phyloP scores from a whole-genome alignment of 2,797 vertebrate species.

The Rhadinocentrus ornatus region DNA sequence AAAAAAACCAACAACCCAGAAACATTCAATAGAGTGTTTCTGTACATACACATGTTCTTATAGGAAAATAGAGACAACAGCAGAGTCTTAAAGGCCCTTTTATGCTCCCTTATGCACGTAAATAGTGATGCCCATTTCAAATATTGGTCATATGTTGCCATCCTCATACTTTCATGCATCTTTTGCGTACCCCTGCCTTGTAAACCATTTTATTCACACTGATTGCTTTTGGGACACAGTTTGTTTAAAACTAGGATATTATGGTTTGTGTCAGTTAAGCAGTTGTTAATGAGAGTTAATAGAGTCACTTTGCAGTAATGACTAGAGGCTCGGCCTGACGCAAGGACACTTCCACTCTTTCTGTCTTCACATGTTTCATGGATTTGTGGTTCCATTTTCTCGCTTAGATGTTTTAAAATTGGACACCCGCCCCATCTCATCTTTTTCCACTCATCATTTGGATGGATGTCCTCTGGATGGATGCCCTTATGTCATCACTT shows the following conservation, averaged over 20 bases:
- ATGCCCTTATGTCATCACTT: too few species aligned
- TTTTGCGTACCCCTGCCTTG: constrained; percentile 7
- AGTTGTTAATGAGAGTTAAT: constrained; percentile 57
- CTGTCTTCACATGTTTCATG: constrained; percentile 43
- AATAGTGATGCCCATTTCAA: too few species aligned
- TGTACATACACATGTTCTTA: not conserved
- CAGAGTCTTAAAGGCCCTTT: not conserved
- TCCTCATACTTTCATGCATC: too few species aligned
- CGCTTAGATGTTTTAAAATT: constrained; percentile 22
- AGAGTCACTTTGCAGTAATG: constrained; percentile 39
- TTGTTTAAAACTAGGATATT: constrained; percentile 45
- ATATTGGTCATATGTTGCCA: too few species aligned
- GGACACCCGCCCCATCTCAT: constrained; percentile 19
- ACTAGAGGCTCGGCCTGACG: constrained; percentile 10
- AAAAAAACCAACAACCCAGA: too few species aligned
- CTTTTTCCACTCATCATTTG: constrained; percentile 12
- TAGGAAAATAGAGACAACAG: too few species aligned
- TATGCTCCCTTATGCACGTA: too few species aligned
- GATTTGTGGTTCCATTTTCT: constrained; percentile 6
- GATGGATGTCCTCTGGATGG: too few species aligned
- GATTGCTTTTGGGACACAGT: constrained; percentile 35
- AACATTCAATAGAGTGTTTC: not conserved
- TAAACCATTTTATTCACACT: constrained; percentile 1
- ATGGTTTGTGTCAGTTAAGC: constrained; percentile 53
- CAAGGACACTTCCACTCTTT: constrained; percentile 41